Conservation (phyloP, 2,797 vertebrate species). For the Knipowitschia caucasica region DNA sequence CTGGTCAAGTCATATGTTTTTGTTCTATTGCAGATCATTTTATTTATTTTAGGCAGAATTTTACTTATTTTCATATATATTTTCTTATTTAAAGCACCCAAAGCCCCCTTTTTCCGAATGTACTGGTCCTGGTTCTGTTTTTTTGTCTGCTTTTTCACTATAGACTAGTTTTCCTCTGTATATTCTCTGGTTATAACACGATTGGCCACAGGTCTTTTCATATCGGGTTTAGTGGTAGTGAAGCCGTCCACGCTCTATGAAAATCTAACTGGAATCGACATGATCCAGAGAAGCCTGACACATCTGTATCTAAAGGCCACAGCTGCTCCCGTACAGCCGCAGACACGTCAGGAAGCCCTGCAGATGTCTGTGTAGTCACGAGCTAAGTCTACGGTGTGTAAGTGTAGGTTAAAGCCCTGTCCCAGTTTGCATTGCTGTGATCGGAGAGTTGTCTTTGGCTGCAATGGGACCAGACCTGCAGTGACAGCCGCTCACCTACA, state of each 20-base stretch:
- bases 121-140: too few relatives aligned
- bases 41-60: too few relatives aligned
- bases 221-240: neutral
- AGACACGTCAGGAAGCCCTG: neutral
- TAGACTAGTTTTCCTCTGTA: neutral
- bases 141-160: too few relatives aligned
- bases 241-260: neutral
- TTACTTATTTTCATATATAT: too few relatives aligned
- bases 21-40: too few relatives aligned
- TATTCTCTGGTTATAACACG: neutral
- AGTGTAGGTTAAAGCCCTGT: constrained; percentile 13
- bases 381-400: constrained; percentile 9
- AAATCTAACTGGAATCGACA: neutral
- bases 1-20: too few relatives aligned
- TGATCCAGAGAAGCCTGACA: neutral
- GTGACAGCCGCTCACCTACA: constrained; percentile 42
- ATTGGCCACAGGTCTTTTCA: neutral
- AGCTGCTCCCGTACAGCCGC: neutral
- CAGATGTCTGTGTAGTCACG: constrained; percentile 21
- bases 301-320: neutral
- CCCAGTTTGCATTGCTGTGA: constrained; percentile 27
- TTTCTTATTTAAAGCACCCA: too few relatives aligned
- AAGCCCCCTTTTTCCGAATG: too few relatives aligned
- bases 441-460: constrained; percentile 32
- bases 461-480: constrained; percentile 40